Conservation (phyloP, 2,113 vertebrate species). For the Lasiurus borealis region DNA sequence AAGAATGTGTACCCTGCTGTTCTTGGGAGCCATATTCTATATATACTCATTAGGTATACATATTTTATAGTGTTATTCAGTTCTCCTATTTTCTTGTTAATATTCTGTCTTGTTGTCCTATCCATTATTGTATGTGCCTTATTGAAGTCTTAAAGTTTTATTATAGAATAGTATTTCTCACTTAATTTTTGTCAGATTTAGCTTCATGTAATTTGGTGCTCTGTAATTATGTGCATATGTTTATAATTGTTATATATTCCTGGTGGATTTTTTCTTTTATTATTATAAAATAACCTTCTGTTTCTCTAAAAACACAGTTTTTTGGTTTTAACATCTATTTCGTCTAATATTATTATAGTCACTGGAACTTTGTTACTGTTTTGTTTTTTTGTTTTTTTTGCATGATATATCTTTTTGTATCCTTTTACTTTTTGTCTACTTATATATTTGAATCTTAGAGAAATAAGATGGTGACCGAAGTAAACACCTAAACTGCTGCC, state of each 20-base stretch:
- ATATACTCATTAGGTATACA: not conserved
- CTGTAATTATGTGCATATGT: not conserved
- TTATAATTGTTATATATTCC: not conserved
- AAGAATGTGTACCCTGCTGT: not conserved
- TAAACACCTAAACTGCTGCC: no score
- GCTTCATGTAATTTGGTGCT: slow-evolving; percentile 14
- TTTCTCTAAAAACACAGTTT: not conserved
- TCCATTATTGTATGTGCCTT: not conserved
- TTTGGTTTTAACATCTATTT: slow-evolving; percentile 5
- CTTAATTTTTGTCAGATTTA: not conserved
- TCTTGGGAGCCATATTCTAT: not conserved
- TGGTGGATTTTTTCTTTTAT: not conserved
- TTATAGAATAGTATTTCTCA: not conserved
- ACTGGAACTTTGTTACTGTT: not conserved
- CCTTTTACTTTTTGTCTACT: not conserved
- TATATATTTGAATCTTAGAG: not conserved
- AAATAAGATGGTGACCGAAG: no score
- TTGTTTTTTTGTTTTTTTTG: no score
- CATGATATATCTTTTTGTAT: not conserved
- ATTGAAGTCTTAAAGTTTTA: not conserved
- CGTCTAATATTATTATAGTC: not conserved
- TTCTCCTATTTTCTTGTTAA: not conserved
- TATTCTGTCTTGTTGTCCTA: not conserved
- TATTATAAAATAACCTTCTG: not conserved
- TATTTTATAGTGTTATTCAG: not conserved